These are phyloP conservation scores for Zaprionus lachaisei DNA, from an alignment of 1,140 invertebrate species.

Conservation along the genomic window DNA sequence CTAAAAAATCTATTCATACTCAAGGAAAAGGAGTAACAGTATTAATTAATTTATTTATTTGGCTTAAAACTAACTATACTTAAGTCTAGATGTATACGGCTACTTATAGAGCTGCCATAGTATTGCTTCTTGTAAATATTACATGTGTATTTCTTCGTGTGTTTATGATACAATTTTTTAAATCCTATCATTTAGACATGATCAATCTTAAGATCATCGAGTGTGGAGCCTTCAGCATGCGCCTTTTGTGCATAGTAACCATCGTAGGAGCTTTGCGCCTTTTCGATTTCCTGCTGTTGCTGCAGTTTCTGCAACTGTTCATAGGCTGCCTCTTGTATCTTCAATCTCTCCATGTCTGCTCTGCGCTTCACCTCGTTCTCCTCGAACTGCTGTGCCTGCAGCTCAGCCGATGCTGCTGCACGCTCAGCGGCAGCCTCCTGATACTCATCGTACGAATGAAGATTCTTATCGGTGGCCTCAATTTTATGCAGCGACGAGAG, in stretches of 20 bases:
- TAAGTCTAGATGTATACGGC: constrained; percentile 17
- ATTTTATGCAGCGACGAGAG: constrained; percentile 67
- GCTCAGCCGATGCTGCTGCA: constrained; percentile 68
- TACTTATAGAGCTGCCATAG: constrained; percentile 31
- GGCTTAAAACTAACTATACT: constrained; percentile 28
- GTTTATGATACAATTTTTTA: constrained; percentile 37
- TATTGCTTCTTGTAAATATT: constrained; percentile 54
- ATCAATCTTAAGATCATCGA: constrained; percentile 65
- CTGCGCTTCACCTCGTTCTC: constrained; percentile 66
- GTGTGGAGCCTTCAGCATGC: constrained; percentile 47
- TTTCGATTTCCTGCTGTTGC: constrained; percentile 69
- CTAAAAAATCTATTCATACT: constrained; percentile 67
- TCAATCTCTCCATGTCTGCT: constrained; percentile 66
- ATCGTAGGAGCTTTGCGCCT: constrained; percentile 70
- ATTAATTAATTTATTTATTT: constrained; percentile 15
- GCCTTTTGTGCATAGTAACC: constrained; percentile 73
- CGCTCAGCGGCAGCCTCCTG: constrained; percentile 71
- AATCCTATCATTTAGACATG: constrained; percentile 57
- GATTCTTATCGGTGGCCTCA: constrained; percentile 59
- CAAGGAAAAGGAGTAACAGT: constrained; percentile 26
- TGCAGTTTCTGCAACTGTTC: constrained; percentile 70
- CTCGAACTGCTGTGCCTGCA: constrained; percentile 72
- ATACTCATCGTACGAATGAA: constrained; percentile 72
- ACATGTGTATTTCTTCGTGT: not conserved
- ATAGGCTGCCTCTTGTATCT: constrained; percentile 74